These are phyloP conservation scores for Orthosia cruda DNA, from an alignment of 2,888 invertebrate genomes.

Conservation along the genomic window DNA sequence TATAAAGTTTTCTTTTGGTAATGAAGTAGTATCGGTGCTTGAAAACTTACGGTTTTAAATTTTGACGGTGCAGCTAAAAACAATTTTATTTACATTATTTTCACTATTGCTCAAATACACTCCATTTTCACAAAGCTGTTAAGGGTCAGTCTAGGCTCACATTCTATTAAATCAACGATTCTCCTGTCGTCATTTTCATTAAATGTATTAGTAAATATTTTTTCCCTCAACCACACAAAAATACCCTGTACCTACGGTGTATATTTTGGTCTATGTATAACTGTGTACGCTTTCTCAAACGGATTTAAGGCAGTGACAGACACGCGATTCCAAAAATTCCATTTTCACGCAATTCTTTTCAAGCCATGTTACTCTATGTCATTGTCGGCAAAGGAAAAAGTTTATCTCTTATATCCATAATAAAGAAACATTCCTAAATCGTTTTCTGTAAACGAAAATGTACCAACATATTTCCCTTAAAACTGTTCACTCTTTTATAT, in stretches of 20 bases:
- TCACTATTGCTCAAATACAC: neutral
- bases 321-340: constrained; percentile 48
- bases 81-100: neutral
- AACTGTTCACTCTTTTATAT: no score
- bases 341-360: constrained; percentile 52
- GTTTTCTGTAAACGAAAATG: constrained; percentile 4
- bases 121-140: neutral
- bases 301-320: constrained; percentile 46
- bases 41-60: constrained; percentile 37
- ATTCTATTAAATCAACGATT: neutral
- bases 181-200: neutral
- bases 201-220: neutral
- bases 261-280: constrained; percentile 6
- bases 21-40: constrained; percentile 39
- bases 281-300: constrained; percentile 27
- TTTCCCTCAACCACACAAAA: constrained; percentile 28
- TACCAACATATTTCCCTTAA: neutral
- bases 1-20: constrained; percentile 60
- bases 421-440: constrained; percentile 14
- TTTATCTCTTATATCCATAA: constrained; percentile 27
- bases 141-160: neutral
- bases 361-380: constrained; percentile 30
- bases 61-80: constrained; percentile 13
- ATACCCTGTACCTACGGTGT: neutral
- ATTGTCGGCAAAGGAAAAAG: constrained; percentile 37